Conservation (phyloP, 2,113 vertebrate genomes). For the Hyla sarda region DNA sequence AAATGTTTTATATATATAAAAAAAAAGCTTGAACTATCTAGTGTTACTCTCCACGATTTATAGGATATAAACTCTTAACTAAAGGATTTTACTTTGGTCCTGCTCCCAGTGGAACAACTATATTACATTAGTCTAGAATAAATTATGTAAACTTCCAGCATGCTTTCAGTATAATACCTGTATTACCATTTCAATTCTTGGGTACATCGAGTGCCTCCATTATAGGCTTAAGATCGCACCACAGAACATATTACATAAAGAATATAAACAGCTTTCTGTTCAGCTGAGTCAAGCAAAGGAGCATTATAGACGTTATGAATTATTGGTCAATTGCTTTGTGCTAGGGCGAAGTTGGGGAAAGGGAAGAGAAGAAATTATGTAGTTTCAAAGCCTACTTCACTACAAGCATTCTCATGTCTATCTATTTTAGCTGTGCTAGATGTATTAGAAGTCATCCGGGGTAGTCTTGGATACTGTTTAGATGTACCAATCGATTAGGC, state of each 20-base stretch:
- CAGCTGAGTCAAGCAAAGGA: conserved; percentile 46
- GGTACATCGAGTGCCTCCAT: conserved; percentile 33
- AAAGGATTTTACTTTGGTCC: conserved; percentile 46
- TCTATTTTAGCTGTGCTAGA: conserved; percentile 39
- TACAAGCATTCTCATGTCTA: conserved; percentile 12
- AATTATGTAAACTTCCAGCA: conserved; percentile 51
- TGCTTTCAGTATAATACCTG: conserved; percentile 26
- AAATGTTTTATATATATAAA: conserved; percentile 28
- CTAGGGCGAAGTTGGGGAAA: conserved; percentile 29
- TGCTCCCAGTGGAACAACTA: conserved; percentile 4
- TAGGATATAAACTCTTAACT: conserved; percentile 19
- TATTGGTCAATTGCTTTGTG: conserved; percentile 58
- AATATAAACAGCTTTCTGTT: conserved; percentile 57
- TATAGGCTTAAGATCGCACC: conserved; percentile 39
- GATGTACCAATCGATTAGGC: conserved; percentile 29
- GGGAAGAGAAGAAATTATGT: conserved; percentile 40
- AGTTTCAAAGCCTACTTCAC: conserved; percentile 40
- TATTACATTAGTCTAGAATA: conserved; percentile 52
- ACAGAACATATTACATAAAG: conserved; percentile 55
- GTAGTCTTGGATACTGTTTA: conserved; percentile 24
- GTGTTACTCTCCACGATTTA: conserved; percentile 28
- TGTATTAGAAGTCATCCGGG: conserved; percentile 1
- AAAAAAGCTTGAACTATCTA: conserved; percentile 23
- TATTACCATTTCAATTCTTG: conserved; percentile 43
- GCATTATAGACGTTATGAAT: conserved; percentile 54